Percentiles rank a stretch among this genome's conserved stretches.
Evolutionary conservation across 2,888 invertebrate species (phyloP).

Genomic region (Exocentrus adspersus): DNA sequence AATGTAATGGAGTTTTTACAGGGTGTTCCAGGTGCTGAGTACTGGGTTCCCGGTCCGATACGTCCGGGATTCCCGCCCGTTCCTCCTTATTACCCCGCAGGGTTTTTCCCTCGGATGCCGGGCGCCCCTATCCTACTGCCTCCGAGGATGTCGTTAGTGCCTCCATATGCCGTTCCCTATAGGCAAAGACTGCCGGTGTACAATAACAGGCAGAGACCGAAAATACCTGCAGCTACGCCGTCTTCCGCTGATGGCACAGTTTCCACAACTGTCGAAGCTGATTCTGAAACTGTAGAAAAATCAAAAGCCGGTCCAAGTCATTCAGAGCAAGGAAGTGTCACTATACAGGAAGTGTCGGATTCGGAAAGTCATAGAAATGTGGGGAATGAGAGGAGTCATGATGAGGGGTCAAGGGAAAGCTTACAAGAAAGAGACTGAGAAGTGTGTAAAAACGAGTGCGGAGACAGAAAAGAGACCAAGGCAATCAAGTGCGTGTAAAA

Average conservation of each 20-base stretch:
- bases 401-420: constrained; percentile 3
- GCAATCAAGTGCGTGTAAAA: too few species aligned
- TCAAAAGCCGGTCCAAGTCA: neutral
- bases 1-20: constrained; percentile 15
- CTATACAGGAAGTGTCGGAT: constrained; percentile 1
- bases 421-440: neutral
- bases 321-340: neutral
- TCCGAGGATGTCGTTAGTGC: constrained; percentile 33
- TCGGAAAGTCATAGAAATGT: constrained; percentile 8
- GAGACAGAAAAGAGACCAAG: too few species aligned
- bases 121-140: constrained; percentile 28
- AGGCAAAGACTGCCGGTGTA: constrained; percentile 33
- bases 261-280: neutral
- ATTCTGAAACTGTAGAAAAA: neutral
- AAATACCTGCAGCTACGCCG: neutral
- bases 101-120: constrained; percentile 31
- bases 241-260: neutral
- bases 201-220: constrained; percentile 28
- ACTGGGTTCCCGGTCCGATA: constrained; percentile 26
- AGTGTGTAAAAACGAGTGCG: too few species aligned
- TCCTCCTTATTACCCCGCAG: constrained; percentile 30
- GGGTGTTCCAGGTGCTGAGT: constrained; percentile 27
- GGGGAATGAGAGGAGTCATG: neutral
- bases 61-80: constrained; percentile 26
- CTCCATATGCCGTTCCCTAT: constrained; percentile 11